phyloP scores from a whole-genome alignment of 2,113 vertebrate species.

The Leptosomus discolor region DNA sequence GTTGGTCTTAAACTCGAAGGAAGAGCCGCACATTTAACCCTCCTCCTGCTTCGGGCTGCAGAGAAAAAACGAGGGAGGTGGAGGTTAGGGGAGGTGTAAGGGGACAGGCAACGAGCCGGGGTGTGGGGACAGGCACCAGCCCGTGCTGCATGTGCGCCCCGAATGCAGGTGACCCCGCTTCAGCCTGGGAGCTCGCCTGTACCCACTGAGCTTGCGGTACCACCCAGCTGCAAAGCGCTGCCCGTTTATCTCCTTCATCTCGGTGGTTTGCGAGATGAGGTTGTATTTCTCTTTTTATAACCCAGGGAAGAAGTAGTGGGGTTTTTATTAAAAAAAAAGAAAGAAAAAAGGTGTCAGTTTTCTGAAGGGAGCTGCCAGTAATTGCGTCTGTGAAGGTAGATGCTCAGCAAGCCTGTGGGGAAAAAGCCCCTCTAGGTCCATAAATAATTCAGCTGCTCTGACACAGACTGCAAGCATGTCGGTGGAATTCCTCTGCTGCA shows the following conservation, averaged over 20 bases:
- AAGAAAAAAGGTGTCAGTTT: neutral
- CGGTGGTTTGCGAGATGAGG: neutral
- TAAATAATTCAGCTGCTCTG: neutral
- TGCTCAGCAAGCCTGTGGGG: neutral
- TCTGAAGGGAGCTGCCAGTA: neutral
- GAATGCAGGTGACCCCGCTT: fast-evolving
- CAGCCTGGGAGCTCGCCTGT: neutral
- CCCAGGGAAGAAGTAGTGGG: neutral
- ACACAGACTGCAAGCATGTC: neutral
- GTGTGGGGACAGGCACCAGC: neutral
- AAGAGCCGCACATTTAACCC: neutral
- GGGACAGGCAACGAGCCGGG: fast-evolving
- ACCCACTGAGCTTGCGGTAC: fast-evolving
- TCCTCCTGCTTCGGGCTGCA: neutral
- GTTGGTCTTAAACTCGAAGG: neutral
- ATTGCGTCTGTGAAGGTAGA: neutral
- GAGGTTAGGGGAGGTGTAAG: too few relatives aligned
- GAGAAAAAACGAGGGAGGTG: neutral
- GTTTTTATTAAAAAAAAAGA: neutral
- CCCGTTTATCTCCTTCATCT: neutral
- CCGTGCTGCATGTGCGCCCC: fast-evolving
- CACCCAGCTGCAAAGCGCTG: neutral
- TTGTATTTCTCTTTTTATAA: neutral
- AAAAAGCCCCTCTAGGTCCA: neutral
- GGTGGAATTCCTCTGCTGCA: neutral